A percentile compares a stretch with the other conserved stretches of the same genome.
Evolutionary conservation across 2,888 invertebrate species (phyloP).

Genomic region (Himalopsyche kuldschensis): DNA sequence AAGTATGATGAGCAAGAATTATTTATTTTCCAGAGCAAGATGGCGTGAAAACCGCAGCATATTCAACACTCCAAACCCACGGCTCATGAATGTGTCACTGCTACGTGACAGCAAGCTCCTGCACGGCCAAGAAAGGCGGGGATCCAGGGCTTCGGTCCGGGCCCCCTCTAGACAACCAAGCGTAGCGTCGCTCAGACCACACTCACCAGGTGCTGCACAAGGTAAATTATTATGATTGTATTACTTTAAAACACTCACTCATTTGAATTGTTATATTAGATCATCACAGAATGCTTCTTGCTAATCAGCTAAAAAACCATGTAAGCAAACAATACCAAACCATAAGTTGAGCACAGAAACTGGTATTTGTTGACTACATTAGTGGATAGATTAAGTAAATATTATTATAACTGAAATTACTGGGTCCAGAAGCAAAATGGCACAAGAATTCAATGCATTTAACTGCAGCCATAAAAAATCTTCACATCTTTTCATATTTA

Average conservation of each 20-base stretch:
- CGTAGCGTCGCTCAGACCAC: slow-evolving; percentile 80
- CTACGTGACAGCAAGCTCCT: slow-evolving; percentile 78
- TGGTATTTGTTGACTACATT: neutral
- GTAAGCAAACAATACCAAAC: no score
- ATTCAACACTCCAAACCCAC: slow-evolving; percentile 91
- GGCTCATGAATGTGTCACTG: slow-evolving; percentile 88
- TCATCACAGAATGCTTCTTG: slow-evolving; percentile 17
- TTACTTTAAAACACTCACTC: slow-evolving; percentile 10
- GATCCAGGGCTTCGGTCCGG: slow-evolving; percentile 76
- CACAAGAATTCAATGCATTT: neutral
- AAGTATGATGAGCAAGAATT: no score
- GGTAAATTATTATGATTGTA: slow-evolving; percentile 48
- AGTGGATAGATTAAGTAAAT: neutral
- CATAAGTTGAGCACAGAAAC: no score
- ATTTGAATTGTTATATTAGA: slow-evolving; percentile 6
- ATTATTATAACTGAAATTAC: neutral
- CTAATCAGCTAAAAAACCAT: neutral
- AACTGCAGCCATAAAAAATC: no score
- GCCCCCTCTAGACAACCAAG: slow-evolving; percentile 84
- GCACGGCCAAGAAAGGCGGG: slow-evolving; percentile 77
- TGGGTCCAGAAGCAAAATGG: neutral
- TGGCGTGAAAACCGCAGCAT: slow-evolving; percentile 92
- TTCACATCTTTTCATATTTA: no score
- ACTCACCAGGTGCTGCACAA: slow-evolving; percentile 62
- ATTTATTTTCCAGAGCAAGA: slow-evolving; percentile 67